A percentile compares a stretch with the other conserved stretches of the same genome.
These are phyloP conservation scores for Eriosoma lanigerum DNA, from an alignment of 1,140 invertebrate genomes.

Conservation along the genomic window DNA sequence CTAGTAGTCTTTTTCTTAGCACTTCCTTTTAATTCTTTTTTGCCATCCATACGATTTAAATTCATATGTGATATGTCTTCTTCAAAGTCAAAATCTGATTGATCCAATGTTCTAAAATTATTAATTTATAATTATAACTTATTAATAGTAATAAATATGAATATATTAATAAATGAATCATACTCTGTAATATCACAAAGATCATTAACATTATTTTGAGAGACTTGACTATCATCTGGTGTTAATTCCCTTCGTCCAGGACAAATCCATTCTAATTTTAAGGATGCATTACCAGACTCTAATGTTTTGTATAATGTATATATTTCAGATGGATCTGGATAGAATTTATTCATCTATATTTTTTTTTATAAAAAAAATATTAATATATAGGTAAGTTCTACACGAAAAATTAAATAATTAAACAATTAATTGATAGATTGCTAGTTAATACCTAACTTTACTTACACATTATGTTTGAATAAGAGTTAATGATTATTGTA, in stretches of 20 bases:
- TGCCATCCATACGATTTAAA: conserved; percentile 53
- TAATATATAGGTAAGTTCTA: too few relatives aligned
- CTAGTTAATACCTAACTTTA: too few relatives aligned
- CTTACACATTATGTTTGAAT: too few relatives aligned
- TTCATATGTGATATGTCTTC: conserved; percentile 57
- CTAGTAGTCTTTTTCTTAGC: conserved; percentile 60
- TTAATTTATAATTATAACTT: neutral
- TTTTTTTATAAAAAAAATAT: too few relatives aligned
- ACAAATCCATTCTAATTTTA: conserved; percentile 58
- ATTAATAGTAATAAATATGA: neutral
- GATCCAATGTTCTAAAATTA: conserved; percentile 56
- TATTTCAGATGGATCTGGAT: conserved; percentile 56
- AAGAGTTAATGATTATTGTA: too few relatives aligned
- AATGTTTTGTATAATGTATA: conserved; percentile 56
- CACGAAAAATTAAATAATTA: too few relatives aligned
- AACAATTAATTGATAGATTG: too few relatives aligned
- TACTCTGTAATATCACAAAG: conserved; percentile 51
- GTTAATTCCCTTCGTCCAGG: conserved; percentile 57
- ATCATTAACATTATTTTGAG: conserved; percentile 40
- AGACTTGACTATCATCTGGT: conserved; percentile 53
- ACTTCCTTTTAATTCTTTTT: conserved; percentile 57
- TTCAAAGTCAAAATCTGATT: conserved; percentile 59
- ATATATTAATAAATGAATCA: conserved; percentile 1
- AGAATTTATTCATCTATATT: conserved; percentile 53
- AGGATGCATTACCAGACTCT: conserved; percentile 53